These are phyloP conservation scores for Archivesica marissinica DNA, from an alignment of 1,140 invertebrate species.

Conservation along the genomic window DNA sequence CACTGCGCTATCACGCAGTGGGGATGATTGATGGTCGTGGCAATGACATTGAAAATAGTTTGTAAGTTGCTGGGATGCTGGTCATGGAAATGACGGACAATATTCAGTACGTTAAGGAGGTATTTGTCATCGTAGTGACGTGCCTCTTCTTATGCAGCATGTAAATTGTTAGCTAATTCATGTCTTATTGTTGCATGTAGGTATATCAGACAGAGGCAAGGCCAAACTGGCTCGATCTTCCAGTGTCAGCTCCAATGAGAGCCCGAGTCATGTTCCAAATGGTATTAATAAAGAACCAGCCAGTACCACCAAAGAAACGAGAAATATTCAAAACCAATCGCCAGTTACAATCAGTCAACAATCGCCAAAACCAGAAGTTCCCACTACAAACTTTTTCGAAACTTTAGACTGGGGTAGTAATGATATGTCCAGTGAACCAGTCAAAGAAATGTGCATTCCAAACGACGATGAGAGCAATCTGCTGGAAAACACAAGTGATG, in stretches of 20 bases:
- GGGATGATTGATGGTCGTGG: too few species aligned
- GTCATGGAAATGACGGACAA: too few species aligned
- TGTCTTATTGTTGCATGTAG: constrained; percentile 64
- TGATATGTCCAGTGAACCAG: neutral
- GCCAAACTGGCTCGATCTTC: constrained; percentile 69
- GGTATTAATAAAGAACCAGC: constrained; percentile 4
- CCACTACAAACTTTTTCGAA: constrained; percentile 73
- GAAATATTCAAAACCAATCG: constrained; percentile 42
- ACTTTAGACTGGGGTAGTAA: constrained; percentile 74
- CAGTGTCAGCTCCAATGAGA: constrained; percentile 75
- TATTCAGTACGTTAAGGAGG: too few species aligned
- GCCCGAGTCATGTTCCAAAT: constrained; percentile 80
- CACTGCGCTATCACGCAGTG: too few species aligned
- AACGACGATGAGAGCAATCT: constrained; percentile 59
- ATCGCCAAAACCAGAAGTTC: constrained; percentile 53
- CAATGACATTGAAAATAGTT: too few species aligned
- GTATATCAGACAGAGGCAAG: constrained; percentile 77
- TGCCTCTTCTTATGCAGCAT: too few species aligned
- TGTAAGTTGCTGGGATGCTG: too few species aligned
- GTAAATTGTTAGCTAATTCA: neutral
- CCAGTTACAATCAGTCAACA: constrained; percentile 19
- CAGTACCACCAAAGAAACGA: constrained; percentile 8
- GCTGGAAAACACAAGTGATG: constrained; percentile 69
- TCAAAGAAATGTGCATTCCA: constrained; percentile 10
- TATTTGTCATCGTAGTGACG: too few species aligned